Conservation (phyloP, 2,797 vertebrate genomes). For the Hippocampus kuda region DNA sequence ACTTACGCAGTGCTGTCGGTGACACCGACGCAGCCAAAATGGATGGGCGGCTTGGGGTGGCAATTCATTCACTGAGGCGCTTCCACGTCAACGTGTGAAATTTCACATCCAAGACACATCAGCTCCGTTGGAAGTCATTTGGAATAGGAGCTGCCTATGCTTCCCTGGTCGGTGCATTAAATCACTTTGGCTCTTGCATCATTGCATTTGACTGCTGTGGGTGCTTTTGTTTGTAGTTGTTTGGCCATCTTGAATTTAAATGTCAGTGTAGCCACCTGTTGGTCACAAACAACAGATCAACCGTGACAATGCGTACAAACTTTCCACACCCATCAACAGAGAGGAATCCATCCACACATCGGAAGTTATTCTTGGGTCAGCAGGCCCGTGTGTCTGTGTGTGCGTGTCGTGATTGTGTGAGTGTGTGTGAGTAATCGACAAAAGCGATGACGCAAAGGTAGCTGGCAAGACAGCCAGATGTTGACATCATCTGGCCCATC, state of each 20-base stretch:
- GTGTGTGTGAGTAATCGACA: not conserved
- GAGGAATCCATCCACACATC: no score
- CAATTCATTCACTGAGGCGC: slow-evolving; percentile 25
- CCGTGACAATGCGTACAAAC: no score
- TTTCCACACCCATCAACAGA: no score
- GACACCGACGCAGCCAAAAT: slow-evolving; percentile 13
- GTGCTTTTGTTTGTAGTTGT: no score
- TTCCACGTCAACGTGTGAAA: slow-evolving; percentile 32
- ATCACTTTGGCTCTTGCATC: no score
- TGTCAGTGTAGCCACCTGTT: no score
- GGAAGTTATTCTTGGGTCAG: no score
- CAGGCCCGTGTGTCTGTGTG: not conserved
- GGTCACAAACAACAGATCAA: no score
- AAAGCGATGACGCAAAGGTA: not conserved
- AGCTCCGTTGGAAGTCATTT: slow-evolving; percentile 35
- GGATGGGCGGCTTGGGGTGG: slow-evolving; percentile 19
- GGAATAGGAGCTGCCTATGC: slow-evolving; percentile 31
- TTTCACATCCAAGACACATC: slow-evolving; percentile 41
- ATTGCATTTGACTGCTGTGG: no score
- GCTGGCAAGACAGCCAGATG: not conserved
- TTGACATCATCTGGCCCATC: slow-evolving; percentile 1
- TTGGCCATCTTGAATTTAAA: no score
- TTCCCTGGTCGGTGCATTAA: not conserved
- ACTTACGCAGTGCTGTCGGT: not conserved
- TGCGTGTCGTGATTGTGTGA: not conserved